Evolutionary conservation across 1,140 invertebrate species (phyloP).

Genomic region (Scaptodrosophila lebanonensis): DNA sequence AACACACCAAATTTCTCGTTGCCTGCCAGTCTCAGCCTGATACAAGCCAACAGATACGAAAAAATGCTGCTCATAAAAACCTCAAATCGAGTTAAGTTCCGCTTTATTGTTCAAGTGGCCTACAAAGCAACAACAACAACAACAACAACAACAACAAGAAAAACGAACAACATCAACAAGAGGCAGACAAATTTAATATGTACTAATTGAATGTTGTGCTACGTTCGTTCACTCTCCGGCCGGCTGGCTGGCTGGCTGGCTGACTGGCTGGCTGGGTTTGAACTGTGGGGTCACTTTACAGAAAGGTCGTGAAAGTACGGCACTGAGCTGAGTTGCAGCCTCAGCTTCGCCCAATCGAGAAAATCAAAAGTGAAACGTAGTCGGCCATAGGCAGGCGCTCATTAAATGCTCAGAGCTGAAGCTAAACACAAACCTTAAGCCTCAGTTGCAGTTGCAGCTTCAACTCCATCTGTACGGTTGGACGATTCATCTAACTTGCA

Average conservation of each 20-base stretch:
- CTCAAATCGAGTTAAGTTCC: conserved; percentile 61
- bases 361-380: conserved; percentile 60
- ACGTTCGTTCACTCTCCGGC: too few relatives aligned
- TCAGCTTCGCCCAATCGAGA: conserved; percentile 56
- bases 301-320: conserved; percentile 54
- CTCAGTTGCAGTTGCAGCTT: too few relatives aligned
- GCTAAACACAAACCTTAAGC: too few relatives aligned
- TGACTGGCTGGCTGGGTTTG: too few relatives aligned
- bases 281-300: conserved; percentile 45
- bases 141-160: conserved; percentile 9
- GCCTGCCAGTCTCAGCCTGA: conserved; percentile 30
- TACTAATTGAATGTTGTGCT: conserved; percentile 67
- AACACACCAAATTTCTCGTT: conserved; percentile 58
- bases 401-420: too few relatives aligned
- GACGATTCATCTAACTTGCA: neutral
- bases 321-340: conserved; percentile 15
- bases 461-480: too few relatives aligned
- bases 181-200: conserved; percentile 60
- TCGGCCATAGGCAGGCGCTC: neutral
- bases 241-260: too few relatives aligned
- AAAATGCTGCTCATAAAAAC: conserved; percentile 60
- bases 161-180: conserved; percentile 16
- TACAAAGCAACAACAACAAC: conserved; percentile 13
- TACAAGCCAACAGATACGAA: conserved; percentile 44
- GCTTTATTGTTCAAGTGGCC: conserved; percentile 54